Base-by-base conservation (phyloP, 2,797 vertebrate genomes). In the Ispidina lecontei region DNA sequence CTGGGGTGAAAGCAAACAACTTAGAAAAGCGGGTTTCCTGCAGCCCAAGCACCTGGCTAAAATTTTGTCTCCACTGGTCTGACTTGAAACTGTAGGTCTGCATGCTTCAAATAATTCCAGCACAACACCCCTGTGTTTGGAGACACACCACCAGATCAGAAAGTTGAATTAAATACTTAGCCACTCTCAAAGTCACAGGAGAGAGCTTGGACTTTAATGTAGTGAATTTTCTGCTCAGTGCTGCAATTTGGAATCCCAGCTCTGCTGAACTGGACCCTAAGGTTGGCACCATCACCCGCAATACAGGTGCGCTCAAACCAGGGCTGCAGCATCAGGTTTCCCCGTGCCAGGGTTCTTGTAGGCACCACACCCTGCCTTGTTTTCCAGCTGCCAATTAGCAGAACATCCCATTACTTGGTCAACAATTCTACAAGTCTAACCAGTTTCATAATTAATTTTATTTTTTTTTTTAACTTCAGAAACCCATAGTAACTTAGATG, bases 91-190 rank as follows among this genome's bases (percentile, higher is more conserved):
- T 37, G 26, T 15, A 69, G 1, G 1, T n/a, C 78, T 47, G 65
- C 58, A 79, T 6, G 21, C 83, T 63, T 81, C 82, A 79, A 79
- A 47, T 73, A 73, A 91, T 64, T 84, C 74, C 93, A 79, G 90
- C 82, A 49, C 70, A 51, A 59, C 9, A 58, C 59, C 73, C 14
- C 0, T 31, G 74, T 54, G 52, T 89, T 94, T 71, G 90, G 63
- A 96, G 89, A 81, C 72, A 55, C 85, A 84, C 72, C 87, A 73
- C 46, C 1, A 86, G 92, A 94, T 60, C 69, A 68, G 70, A 92
- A 95, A 96, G 93, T 84, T 71, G 14, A 93, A 94, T 95, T 96
- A 91, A 95, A 83, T 91, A 91, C 96, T 96, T 77, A 93, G 84
- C 87, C 80, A 71, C 87, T 89, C 39, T 76, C 72, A 86, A 92